Evolutionary conservation across 1,140 invertebrate species (phyloP), one percentile per base, ranked within the genome.

Genomic region (Mactra quadrangularis): DNA sequence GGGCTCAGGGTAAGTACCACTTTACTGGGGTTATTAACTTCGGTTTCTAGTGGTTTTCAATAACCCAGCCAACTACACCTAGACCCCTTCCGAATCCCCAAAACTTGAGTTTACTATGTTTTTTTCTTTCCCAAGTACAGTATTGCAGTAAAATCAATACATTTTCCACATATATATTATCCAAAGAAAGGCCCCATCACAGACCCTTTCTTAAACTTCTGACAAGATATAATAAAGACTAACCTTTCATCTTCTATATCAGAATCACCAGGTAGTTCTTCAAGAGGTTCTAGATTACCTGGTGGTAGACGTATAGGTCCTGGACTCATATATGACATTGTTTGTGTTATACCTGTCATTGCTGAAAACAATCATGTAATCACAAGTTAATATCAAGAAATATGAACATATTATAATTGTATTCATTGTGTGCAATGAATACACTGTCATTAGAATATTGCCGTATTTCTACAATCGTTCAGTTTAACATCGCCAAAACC

Each of bases 251-350:
- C 59, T 3, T 75, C 74, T 9, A 72, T 38, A 22, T 79, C 81
- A 35, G 68, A 68, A 29, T 71, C 68, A 74, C 78, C 57, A 6
- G 77, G 77, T 41, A 84, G 76, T 53, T 87, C 85, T n/a, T 84
- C 84, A 3, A 82, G 77, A 6, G 82, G 59, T 57, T 83, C 81
- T 27, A 78, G 29, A 64, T 55, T 64, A 19, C 79, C 76, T 15
- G 70, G 70, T 11, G 52, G 62, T n/a, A 79, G 52, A 71, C 75
- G 72, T 19, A 84, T 60, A 7, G 68, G 25, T 0, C 71, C 60
- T 33, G 68, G 47, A 33, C 38, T 83, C 25, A 29, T 29, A n/a
- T 50, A 57, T 6, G 55, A 35, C 4, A 35, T 29, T 38, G 29
- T 75, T 60, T 68, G 76, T 45, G 68, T 81, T 53, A 57, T 31